These are phyloP conservation scores for Phortica variegata DNA, from an alignment of 1,140 invertebrate species.

Conservation along the genomic window DNA sequence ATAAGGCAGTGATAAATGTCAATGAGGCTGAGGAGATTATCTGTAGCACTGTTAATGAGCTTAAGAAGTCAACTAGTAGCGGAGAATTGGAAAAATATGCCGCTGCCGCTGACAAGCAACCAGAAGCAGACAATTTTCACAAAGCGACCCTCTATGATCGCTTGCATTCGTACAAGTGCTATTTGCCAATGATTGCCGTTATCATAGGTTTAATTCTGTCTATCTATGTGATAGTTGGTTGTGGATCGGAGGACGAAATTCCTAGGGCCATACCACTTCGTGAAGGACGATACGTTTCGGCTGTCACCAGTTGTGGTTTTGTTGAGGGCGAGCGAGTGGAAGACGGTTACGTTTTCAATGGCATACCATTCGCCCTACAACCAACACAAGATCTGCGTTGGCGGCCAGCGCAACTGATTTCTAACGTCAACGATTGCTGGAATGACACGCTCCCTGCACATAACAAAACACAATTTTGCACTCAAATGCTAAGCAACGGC, in stretches of 20 bases:
- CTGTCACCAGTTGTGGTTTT: slow-evolving; percentile 74
- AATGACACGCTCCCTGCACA: slow-evolving; percentile 72
- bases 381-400: slow-evolving; percentile 72
- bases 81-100: slow-evolving; percentile 55
- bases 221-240: too few relatives aligned
- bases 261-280: too few relatives aligned
- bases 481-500: slow-evolving; percentile 68
- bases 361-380: slow-evolving; percentile 83
- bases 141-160: slow-evolving; percentile 35
- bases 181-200: too few relatives aligned
- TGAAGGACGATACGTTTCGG: slow-evolving; percentile 70
- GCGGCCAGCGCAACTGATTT: slow-evolving; percentile 67
- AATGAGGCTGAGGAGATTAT: slow-evolving; percentile 66
- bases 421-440: slow-evolving; percentile 76
- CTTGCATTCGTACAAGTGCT: slow-evolving; percentile 45
- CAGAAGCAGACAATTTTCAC: slow-evolving; percentile 35
- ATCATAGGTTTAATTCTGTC: too few relatives aligned
- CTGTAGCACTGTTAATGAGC: too few relatives aligned
- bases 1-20: slow-evolving; percentile 56
- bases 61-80: slow-evolving; percentile 61
- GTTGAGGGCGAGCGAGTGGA: slow-evolving; percentile 77
- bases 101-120: slow-evolving; percentile 45
- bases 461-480: slow-evolving; percentile 66
- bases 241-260: too few relatives aligned
- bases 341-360: slow-evolving; percentile 76